Evolutionary conservation across 2,888 invertebrate genomes (phyloP).

Genomic region (Deilephila elpenor): DNA sequence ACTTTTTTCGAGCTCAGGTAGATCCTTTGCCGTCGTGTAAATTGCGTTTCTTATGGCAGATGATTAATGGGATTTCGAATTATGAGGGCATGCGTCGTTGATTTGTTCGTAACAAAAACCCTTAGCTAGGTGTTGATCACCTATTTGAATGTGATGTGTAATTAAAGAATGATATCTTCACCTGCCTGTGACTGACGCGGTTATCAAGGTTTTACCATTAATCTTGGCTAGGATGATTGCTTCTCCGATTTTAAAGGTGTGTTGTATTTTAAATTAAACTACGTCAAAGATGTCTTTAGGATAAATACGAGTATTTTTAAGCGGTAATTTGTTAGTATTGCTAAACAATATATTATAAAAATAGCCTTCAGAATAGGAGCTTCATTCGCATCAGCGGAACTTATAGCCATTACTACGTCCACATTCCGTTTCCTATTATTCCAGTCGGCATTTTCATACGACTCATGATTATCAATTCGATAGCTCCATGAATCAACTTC

Average conservation of each 20-base stretch:
- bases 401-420: too few species aligned
- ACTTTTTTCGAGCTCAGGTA: slow-evolving; percentile 77
- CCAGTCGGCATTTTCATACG: neutral
- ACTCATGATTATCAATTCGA: neutral
- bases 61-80: slow-evolving; percentile 78
- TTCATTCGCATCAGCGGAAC: neutral
- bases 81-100: slow-evolving; percentile 65
- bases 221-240: slow-evolving; percentile 20
- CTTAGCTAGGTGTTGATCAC: slow-evolving; percentile 62
- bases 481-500: neutral
- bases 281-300: neutral
- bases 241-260: neutral
- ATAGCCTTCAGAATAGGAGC: too few species aligned
- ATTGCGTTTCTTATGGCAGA: slow-evolving; percentile 68
- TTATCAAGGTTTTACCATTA: slow-evolving; percentile 20
- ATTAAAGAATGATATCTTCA: slow-evolving; percentile 25
- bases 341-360: neutral
- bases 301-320: neutral
- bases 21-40: slow-evolving; percentile 66
- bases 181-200: slow-evolving; percentile 18
- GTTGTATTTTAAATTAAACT: neutral
- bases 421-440: neutral
- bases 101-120: slow-evolving; percentile 52
- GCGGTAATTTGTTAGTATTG: neutral
- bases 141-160: slow-evolving; percentile 30